A percentile compares a stretch with the other conserved stretches of the same genome.
Evolutionary conservation across 1,140 invertebrate species (phyloP).

Genomic region (Dendrolimus punctatus): DNA sequence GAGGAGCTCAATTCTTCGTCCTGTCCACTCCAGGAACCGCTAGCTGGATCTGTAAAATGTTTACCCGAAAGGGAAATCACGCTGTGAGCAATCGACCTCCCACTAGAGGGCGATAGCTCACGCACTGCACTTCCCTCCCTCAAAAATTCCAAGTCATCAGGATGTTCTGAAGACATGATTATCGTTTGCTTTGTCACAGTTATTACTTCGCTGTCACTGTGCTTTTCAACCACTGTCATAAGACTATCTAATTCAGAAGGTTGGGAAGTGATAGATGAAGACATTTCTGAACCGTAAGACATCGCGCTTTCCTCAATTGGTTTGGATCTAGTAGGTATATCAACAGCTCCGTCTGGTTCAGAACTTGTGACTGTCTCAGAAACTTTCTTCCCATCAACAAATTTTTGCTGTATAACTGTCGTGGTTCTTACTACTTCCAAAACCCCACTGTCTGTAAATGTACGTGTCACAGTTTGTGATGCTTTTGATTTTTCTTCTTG

Average conservation of each 20-base stretch:
- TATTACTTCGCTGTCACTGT: constrained; percentile 43
- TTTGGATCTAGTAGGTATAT: constrained; percentile 47
- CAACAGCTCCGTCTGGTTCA: constrained; percentile 43
- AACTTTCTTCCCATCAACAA: constrained; percentile 70
- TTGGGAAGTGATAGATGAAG: constrained; percentile 66
- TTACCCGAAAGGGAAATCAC: constrained; percentile 61
- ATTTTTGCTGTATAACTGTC: constrained; percentile 71
- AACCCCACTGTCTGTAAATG: constrained; percentile 42
- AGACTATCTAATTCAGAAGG: constrained; percentile 69
- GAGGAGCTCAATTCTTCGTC: constrained; percentile 70
- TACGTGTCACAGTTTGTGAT: constrained; percentile 27
- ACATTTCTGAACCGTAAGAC: constrained; percentile 68
- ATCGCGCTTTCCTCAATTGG: constrained; percentile 50
- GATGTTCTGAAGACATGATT: constrained; percentile 49
- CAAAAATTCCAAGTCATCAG: constrained; percentile 58
- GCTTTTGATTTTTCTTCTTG: constrained; percentile 53
- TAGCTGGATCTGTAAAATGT: constrained; percentile 72
- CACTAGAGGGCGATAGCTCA: constrained; percentile 69
- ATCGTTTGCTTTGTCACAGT: constrained; percentile 51
- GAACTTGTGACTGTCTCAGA: constrained; percentile 69
- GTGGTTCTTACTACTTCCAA: constrained; percentile 72
- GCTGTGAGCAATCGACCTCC: constrained; percentile 65
- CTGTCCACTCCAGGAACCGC: constrained; percentile 69
- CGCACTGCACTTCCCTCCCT: constrained; percentile 53
- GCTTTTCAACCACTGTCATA: constrained; percentile 65